A percentile compares a stretch with the other conserved stretches of the same genome.
phyloP scores from a whole-genome alignment of 2,113 vertebrate genomes.

The Larimichthys crocea region DNA sequence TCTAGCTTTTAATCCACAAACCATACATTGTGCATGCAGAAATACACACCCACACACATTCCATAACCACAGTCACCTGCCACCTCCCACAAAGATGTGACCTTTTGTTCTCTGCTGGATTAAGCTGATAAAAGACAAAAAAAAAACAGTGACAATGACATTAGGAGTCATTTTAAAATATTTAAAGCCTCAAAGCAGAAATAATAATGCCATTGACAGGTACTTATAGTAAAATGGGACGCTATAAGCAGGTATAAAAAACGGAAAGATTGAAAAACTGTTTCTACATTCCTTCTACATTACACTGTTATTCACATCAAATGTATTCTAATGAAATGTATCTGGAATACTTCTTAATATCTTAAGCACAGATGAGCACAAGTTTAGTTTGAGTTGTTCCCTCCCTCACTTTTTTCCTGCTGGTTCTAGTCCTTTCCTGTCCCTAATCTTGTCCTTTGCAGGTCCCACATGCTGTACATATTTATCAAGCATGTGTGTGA shows the following conservation, averaged over 20 bases:
- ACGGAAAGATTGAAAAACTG: not conserved
- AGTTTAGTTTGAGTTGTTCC: not conserved
- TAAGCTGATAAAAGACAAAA: slow-evolving; percentile 52
- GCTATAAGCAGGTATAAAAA: not conserved
- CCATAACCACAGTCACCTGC: slow-evolving; percentile 10
- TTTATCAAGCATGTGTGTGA: slow-evolving; percentile 4
- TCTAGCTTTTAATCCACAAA: slow-evolving; percentile 61
- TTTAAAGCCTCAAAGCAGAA: slow-evolving; percentile 7
- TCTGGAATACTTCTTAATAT: not conserved
- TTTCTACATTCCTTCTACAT: not conserved
- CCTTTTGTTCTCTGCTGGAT: slow-evolving; percentile 56
- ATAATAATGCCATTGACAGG: not conserved
- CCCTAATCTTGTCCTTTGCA: not conserved
- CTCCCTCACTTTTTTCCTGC: not conserved
- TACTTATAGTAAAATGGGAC: not conserved
- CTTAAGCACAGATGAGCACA: not conserved
- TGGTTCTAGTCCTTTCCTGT: not conserved
- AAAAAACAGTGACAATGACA: slow-evolving; percentile 29
- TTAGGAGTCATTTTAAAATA: slow-evolving; percentile 16
- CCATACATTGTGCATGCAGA: slow-evolving; percentile 18
- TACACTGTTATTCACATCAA: no score
- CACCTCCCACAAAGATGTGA: slow-evolving; percentile 46
- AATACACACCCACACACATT: slow-evolving; percentile 21
- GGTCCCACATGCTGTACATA: not conserved
- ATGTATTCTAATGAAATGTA: no score